A percentile compares a stretch with the other conserved stretches of the same genome.
Conservation (phyloP, 2,888 invertebrate species). For the Busseola fusca region DNA sequence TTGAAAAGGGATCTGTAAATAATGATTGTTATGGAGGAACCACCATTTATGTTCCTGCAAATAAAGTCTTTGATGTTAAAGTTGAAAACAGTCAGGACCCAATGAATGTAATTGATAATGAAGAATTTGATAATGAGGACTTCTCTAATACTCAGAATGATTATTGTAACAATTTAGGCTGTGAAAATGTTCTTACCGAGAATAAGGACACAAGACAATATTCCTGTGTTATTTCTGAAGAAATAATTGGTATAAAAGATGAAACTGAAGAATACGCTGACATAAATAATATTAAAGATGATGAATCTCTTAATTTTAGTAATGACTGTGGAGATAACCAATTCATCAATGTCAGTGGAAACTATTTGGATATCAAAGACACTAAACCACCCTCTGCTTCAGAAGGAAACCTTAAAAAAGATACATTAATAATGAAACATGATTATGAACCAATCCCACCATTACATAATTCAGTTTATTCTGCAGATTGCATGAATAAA, state of each 20-base stretch:
- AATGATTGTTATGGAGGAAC: slow-evolving; percentile 51
- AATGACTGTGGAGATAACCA: slow-evolving; percentile 2
- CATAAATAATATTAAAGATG: background rate
- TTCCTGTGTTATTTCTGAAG: background rate
- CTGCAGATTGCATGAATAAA: background rate
- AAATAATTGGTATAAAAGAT: background rate
- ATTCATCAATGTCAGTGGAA: background rate
- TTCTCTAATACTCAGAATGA: background rate
- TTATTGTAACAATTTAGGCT: background rate
- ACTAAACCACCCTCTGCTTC: background rate
- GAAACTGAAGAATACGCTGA: background rate
- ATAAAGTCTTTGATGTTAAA: background rate
- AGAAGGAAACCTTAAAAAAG: background rate
- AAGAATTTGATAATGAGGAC: background rate
- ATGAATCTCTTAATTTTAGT: background rate
- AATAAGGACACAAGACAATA: background rate
- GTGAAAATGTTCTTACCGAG: background rate
- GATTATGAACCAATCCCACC: background rate
- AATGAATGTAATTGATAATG: background rate
- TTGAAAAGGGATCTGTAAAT: slow-evolving; percentile 64
- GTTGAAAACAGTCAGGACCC: slow-evolving; percentile 7
- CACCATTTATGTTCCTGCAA: slow-evolving; percentile 15
- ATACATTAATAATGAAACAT: background rate
- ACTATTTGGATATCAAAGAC: background rate
- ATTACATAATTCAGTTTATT: background rate